Evolutionary conservation across 2,113 vertebrate species (phyloP).

Genomic region (Chrysochloris asiatica): DNA sequence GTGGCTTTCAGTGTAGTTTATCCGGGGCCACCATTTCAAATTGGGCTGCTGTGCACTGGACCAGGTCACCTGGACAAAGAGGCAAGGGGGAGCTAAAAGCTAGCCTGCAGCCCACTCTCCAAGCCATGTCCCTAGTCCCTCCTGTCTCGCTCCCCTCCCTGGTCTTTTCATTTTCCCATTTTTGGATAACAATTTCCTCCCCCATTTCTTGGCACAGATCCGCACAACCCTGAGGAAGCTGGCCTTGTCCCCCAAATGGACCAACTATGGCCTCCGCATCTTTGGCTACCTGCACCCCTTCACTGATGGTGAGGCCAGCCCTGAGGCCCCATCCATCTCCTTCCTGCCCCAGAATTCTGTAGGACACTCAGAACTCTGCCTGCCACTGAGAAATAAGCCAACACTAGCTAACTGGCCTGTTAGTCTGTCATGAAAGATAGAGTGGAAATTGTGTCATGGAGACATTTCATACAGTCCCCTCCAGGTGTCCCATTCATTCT

Average conservation of each 20-base stretch:
- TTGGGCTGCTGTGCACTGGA: background rate
- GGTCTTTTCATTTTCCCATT: background rate
- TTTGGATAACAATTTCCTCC: background rate
- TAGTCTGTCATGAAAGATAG: background rate
- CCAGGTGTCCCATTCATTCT: too few relatives aligned
- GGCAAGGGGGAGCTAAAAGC: background rate
- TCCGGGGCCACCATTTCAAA: background rate
- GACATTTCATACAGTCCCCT: background rate
- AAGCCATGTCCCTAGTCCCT: too few relatives aligned
- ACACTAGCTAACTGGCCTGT: background rate
- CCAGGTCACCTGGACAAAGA: background rate
- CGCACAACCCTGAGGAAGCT: constrained; percentile 92
- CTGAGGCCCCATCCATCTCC: background rate
- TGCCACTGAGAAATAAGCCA: background rate
- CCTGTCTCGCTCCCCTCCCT: background rate
- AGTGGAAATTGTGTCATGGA: background rate
- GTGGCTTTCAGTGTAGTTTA: background rate
- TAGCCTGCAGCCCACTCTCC: accelerated
- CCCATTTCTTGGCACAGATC: constrained; percentile 80
- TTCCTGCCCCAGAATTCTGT: background rate
- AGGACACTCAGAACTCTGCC: background rate
- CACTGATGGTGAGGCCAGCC: constrained; percentile 85
- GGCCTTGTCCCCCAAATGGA: constrained; percentile 92
- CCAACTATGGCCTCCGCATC: constrained; percentile 94
- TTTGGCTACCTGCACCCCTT: constrained; percentile 96